Percentiles rank a stretch among this genome's conserved stretches.
Evolutionary conservation across 2,888 invertebrate genomes (phyloP).

Genomic region (Alloscopus bannaensis): DNA sequence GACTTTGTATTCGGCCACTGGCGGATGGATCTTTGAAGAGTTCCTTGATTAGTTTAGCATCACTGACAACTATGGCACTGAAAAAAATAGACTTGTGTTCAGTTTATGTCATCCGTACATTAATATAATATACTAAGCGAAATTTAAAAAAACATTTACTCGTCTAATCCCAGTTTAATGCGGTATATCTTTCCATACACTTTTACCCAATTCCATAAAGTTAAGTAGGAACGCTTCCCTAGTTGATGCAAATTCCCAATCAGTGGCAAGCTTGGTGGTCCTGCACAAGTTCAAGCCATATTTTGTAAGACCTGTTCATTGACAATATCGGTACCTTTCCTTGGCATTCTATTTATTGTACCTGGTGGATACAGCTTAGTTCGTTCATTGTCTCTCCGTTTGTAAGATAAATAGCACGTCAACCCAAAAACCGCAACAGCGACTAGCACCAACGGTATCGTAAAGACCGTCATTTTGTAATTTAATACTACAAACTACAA

Average conservation of each 20-base stretch:
- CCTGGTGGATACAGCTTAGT: constrained; percentile 49
- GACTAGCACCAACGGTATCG: constrained; percentile 1
- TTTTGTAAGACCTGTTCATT: too few species aligned
- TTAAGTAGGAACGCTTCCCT: constrained; percentile 22
- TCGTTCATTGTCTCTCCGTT: too few species aligned
- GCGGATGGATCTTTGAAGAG: constrained; percentile 34
- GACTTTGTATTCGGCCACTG: constrained; percentile 43
- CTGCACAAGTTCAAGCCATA: constrained; percentile 14
- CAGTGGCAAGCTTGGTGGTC: constrained; percentile 43
- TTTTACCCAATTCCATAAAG: constrained; percentile 33
- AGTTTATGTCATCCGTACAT: not conserved
- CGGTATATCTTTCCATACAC: constrained; percentile 42
- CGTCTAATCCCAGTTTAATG: constrained; percentile 20
- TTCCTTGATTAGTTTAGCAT: constrained; percentile 58
- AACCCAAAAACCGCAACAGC: constrained; percentile 12
- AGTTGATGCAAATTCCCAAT: constrained; percentile 53
- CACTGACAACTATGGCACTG: constrained; percentile 54
- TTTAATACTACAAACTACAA: too few species aligned
- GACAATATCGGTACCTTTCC: too few species aligned
- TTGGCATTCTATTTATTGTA: too few species aligned
- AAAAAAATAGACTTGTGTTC: not conserved
- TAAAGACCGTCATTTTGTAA: not conserved
- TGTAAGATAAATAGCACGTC: not conserved
- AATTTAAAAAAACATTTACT: constrained; percentile 31
- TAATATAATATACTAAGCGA: not conserved